Evolutionary conservation across 2,113 vertebrate genomes (phyloP).

Genomic region (Myiozetetes cayanensis): DNA sequence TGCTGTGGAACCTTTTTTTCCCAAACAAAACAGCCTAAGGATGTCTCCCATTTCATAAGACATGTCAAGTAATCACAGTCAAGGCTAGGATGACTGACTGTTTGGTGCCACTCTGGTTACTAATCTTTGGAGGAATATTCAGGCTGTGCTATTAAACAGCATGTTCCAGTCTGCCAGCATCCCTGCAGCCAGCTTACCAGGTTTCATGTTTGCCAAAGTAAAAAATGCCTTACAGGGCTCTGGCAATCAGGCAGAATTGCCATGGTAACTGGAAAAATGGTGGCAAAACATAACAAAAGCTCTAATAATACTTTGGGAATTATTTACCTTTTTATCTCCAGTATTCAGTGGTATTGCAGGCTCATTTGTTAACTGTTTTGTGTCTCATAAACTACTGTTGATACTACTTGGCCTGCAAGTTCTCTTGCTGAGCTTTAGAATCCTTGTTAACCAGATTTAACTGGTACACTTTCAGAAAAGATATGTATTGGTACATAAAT

Average conservation of each 20-base stretch:
- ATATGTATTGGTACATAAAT: background rate
- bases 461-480: background rate
- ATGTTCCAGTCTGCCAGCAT: background rate
- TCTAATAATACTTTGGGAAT: conserved; percentile 14
- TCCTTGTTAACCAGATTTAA: background rate
- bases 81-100: background rate
- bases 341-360: background rate
- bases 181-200: background rate
- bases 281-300: conserved; percentile 9
- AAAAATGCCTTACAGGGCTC: background rate
- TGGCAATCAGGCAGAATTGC: background rate
- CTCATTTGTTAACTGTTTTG: background rate
- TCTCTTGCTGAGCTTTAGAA: background rate
- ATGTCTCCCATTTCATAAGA: background rate
- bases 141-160: background rate
- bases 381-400: background rate
- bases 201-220: background rate
- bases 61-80: background rate
- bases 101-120: background rate
- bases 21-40: background rate
- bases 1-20: background rate
- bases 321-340: background rate
- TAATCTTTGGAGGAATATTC: background rate
- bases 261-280: conserved; percentile 11
- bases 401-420: background rate